phyloP scores from a whole-genome alignment of 2,797 vertebrate species.

The Fistularia commersonii region DNA sequence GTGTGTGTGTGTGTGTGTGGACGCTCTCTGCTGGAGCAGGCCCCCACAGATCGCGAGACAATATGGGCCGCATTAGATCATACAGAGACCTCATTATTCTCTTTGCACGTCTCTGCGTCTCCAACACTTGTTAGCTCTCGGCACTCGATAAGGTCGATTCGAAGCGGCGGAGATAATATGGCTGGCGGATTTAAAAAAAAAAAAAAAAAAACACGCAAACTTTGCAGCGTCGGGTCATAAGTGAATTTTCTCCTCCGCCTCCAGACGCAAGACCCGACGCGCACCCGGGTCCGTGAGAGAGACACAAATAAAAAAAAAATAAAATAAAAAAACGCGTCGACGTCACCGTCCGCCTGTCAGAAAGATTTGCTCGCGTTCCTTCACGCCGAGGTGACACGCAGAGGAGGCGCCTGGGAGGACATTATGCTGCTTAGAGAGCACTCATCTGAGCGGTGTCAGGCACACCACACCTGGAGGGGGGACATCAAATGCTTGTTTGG shows the following conservation, averaged over 20 bases:
- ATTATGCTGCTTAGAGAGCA: constrained; percentile 33
- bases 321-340: not conserved
- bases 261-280: no score
- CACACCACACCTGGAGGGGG: constrained; percentile 62
- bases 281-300: no score
- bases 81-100: constrained; percentile 58
- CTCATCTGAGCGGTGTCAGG: constrained; percentile 38
- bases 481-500: constrained; percentile 71
- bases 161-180: no score
- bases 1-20: constrained; percentile 27
- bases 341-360: not conserved
- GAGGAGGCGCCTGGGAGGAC: constrained; percentile 30
- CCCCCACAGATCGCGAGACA: constrained; percentile 44
- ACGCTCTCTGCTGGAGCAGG: constrained; percentile 35
- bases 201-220: no score
- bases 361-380: not conserved
- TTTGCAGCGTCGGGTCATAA: no score
- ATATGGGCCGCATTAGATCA: constrained; percentile 67
- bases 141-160: constrained; percentile 43
- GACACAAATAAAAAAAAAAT: constrained; percentile 17
- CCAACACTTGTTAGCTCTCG: constrained; percentile 42
- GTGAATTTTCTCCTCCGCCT: no score
- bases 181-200: no score
- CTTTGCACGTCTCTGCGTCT: constrained; percentile 26
- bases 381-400: no score